phyloP scores from a whole-genome alignment of 2,797 vertebrate species.

The Craterocephalus amniculus region DNA sequence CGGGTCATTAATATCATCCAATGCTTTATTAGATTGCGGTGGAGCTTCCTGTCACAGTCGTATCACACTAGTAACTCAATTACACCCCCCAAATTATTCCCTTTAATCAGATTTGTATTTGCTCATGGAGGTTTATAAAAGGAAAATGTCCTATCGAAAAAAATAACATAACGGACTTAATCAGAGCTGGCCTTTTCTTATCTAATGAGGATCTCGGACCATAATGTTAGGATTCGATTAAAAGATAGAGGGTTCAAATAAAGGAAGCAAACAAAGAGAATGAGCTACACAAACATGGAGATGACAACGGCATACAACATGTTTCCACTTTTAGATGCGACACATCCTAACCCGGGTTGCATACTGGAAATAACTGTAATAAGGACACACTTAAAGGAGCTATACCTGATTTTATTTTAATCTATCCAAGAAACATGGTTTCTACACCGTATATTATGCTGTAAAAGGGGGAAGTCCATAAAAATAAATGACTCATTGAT shows the following conservation, averaged over 20 bases:
- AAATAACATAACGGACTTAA: constrained; percentile 12
- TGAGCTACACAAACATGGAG: not conserved
- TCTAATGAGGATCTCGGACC: constrained; percentile 14
- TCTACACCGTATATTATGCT: too few species aligned
- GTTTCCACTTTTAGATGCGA: constrained; percentile 13
- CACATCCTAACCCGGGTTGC: not conserved
- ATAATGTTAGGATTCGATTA: constrained; percentile 31
- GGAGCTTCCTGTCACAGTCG: constrained; percentile 54
- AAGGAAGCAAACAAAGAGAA: not conserved
- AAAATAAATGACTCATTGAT: too few species aligned
- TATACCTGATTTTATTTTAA: too few species aligned
- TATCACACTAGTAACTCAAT: constrained; percentile 56
- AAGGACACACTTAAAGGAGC: too few species aligned
- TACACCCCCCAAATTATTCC: constrained; percentile 48
- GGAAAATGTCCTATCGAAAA: constrained; percentile 29
- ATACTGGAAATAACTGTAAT: not conserved
- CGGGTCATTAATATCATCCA: constrained; percentile 38
- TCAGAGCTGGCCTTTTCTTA: constrained; percentile 8
- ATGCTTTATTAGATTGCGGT: constrained; percentile 56
- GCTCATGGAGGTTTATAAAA: constrained; percentile 22
- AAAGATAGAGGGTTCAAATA: constrained; percentile 26
- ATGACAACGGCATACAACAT: constrained; percentile 21
- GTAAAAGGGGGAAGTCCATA: too few species aligned
- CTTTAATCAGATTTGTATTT: constrained; percentile 60
- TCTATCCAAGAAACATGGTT: too few species aligned